Evolutionary conservation across 92 coral and sea anemone species (phyloP).

Genomic region (Siderastrea radians): DNA sequence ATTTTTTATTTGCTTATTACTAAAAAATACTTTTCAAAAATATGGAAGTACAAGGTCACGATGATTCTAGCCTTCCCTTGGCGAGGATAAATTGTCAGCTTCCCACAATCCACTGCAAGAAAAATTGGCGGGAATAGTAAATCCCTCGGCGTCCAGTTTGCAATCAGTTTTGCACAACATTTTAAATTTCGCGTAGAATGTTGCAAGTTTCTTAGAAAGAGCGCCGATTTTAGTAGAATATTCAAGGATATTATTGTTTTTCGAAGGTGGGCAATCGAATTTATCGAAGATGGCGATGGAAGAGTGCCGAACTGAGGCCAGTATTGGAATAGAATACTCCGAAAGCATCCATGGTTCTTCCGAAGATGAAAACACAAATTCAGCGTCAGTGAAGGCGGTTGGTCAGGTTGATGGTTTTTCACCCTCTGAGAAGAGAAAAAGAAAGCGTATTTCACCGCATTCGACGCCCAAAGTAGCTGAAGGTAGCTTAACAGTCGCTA

Average conservation of each 20-base stretch:
- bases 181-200: conserved; percentile 11
- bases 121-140: conserved; percentile 69
- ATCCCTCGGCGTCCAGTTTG: conserved; percentile 49
- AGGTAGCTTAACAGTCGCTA: conserved; percentile 55
- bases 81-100: neutral
- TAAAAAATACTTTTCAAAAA: neutral
- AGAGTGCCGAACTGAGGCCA: conserved; percentile 89
- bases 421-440: conserved; percentile 75
- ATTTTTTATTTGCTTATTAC: neutral
- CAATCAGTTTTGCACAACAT: neutral
- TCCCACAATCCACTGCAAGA: conserved; percentile 41
- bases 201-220: conserved; percentile 1
- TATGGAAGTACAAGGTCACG: neutral
- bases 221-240: neutral
- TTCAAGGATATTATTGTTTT: neutral
- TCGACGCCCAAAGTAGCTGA: conserved; percentile 87
- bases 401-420: conserved; percentile 57
- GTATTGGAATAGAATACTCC: conserved; percentile 77
- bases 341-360: conserved; percentile 54
- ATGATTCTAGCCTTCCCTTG: conserved; percentile 3
- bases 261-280: neutral
- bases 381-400: conserved; percentile 49
- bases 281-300: conserved; percentile 66
- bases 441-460: conserved; percentile 87
- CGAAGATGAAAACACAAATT: conserved; percentile 53